A percentile compares a stretch with the other conserved stretches of the same genome.
Conservation (phyloP, 2,888 invertebrate species). For the Nephrotoma appendiculata region DNA sequence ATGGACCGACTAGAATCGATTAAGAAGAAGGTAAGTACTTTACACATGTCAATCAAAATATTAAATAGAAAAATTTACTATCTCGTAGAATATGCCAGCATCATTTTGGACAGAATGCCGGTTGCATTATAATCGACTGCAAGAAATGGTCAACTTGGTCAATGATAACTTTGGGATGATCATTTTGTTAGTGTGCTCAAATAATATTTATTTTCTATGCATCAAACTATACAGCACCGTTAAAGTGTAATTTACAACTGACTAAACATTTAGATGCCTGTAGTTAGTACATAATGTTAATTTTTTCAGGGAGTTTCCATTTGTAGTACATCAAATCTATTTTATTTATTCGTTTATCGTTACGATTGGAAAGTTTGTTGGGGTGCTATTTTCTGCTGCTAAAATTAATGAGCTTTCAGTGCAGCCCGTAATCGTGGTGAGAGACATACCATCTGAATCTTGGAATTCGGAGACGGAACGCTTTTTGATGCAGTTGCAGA, state of each 20-base stretch:
- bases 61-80: not conserved
- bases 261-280: not conserved
- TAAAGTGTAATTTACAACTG: constrained; percentile 18
- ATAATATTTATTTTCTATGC: constrained; percentile 60
- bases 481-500: not conserved
- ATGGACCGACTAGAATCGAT: constrained; percentile 31
- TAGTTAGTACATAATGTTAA: not conserved
- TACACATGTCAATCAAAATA: not conserved
- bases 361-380: constrained; percentile 33
- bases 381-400: constrained; percentile 38
- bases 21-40: not conserved
- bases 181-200: constrained; percentile 49
- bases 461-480: constrained; percentile 21
- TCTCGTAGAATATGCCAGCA: constrained; percentile 34
- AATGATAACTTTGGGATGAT: constrained; percentile 46
- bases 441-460: constrained; percentile 25
- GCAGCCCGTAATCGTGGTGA: constrained; percentile 34
- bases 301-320: constrained; percentile 20
- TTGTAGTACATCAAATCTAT: constrained; percentile 33
- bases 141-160: constrained; percentile 42
- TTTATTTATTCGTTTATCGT: constrained; percentile 39
- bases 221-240: constrained; percentile 47
- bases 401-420: constrained; percentile 37
- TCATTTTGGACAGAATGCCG: constrained; percentile 51
- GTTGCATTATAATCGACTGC: constrained; percentile 47